Base-by-base conservation (phyloP, 2,888 invertebrate genomes). In the Elgonia sp. region DNA sequence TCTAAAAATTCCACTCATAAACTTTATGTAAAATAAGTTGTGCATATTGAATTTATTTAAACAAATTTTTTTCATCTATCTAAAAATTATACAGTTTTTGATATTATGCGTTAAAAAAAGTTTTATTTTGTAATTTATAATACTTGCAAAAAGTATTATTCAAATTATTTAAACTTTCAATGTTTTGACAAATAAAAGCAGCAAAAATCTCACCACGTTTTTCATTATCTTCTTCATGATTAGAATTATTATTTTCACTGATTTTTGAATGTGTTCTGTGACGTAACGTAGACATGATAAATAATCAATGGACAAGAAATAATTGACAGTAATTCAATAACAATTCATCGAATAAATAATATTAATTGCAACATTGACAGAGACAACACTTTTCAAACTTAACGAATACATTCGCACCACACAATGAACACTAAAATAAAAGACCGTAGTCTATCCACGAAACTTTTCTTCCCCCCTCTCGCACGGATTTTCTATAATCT, bases 401-500 rank as follows among this genome's bases (percentile, higher is more conserved):
- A 20, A 72, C 63, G 60, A 60, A 67, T n/a, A 70, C 53, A 80
- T 46, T 57, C 37, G 60, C 70, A 81, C 50, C n/a, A 65, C 39
- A 65, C 60, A 65, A 40, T 18, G 60, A 65, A 20, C 73, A 80
- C 63, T 82, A 72, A n/a, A 82, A 73, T 65, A 46, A 46, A n/a
- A 40, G 42, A 73, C 53, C 60, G 55, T 20, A 67, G 21, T 46
- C 42, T 75, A 75, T 46, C 40, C 75, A 42, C 75, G 46, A 73
- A 67, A 83, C 83, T 67, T 75, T 75, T 83, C 57, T 75, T 75
- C 40, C 65, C 82, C 75, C 75, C 53, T 69, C 70, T 21, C 37
- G 20, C 9, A 14, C 39, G 37, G 65, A 82, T 73, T 82, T 82
- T 73, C 65, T 65, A 73, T 73, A 82, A 82, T 82, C 82, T 73